phyloP scores from a whole-genome alignment of 2,888 invertebrate genomes.

The Ditylenchus weischeri region DNA sequence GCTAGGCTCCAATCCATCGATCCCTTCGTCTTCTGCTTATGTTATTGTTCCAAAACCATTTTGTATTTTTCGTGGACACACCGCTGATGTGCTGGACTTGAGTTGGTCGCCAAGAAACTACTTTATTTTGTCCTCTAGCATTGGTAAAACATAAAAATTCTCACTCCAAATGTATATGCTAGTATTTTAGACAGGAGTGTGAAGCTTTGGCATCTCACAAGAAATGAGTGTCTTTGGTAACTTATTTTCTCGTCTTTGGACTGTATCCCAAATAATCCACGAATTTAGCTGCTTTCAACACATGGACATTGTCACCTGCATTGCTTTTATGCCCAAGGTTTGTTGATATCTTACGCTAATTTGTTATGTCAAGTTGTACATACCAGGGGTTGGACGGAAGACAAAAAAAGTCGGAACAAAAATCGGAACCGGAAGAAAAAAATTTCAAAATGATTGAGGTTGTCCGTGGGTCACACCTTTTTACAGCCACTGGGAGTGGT shows the following conservation, averaged over 20 bases:
- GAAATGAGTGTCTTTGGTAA: conserved; percentile 86
- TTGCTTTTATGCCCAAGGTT: conserved; percentile 87
- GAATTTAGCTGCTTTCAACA: conserved; percentile 80
- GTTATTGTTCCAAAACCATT: conserved; percentile 49
- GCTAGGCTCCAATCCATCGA: neutral
- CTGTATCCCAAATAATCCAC: too few relatives aligned
- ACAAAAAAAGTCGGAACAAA: too few relatives aligned
- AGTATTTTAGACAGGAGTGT: conserved; percentile 71
- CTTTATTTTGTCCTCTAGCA: conserved; percentile 54
- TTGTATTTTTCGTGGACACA: conserved; percentile 73
- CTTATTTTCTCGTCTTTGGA: too few relatives aligned
- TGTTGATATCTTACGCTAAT: too few relatives aligned
- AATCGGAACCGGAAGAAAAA: too few relatives aligned
- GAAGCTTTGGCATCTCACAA: conserved; percentile 90
- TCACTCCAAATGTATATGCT: neutral
- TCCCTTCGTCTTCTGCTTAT: conserved; percentile 3
- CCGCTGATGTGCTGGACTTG: conserved; percentile 90
- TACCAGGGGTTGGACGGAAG: too few relatives aligned
- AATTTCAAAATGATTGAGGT: too few relatives aligned
- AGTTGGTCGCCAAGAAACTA: conserved; percentile 83
- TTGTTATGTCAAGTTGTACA: too few relatives aligned
- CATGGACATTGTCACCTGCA: conserved; percentile 97
- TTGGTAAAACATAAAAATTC: conserved; percentile 44
- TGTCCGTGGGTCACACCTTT: too few relatives aligned
- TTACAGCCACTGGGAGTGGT: too few relatives aligned